Conservation (phyloP, 2,888 invertebrate species). For the Colostygia pectinataria region DNA sequence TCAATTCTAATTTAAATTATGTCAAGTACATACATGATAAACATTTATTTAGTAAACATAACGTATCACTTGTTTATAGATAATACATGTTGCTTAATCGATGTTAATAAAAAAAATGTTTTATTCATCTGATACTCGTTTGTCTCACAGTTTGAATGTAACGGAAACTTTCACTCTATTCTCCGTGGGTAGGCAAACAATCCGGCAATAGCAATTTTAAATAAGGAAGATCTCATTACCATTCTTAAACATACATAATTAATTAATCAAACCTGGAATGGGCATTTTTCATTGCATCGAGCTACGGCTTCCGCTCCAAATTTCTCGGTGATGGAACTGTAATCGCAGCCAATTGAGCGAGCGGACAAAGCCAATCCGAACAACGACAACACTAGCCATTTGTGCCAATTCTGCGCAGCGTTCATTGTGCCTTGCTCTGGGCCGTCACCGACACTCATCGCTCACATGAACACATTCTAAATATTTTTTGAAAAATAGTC, state of each 20-base stretch:
- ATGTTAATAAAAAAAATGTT: too few relatives aligned
- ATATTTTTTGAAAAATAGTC: constrained; percentile 17
- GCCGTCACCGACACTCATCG: constrained; percentile 54
- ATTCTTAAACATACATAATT: constrained; percentile 17
- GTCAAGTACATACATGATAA: constrained; percentile 10
- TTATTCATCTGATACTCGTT: too few relatives aligned
- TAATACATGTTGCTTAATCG: background rate
- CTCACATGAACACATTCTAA: constrained; percentile 50
- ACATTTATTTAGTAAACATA: constrained; percentile 12
- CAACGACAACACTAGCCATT: constrained; percentile 80
- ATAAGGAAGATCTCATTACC: constrained; percentile 19
- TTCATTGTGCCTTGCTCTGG: constrained; percentile 65
- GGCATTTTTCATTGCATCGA: constrained; percentile 79
- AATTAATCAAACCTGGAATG: constrained; percentile 71
- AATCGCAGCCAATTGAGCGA: constrained; percentile 81
- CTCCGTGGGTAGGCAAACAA: constrained; percentile 4
- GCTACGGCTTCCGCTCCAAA: constrained; percentile 81
- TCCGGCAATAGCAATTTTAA: background rate
- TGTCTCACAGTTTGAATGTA: constrained; percentile 11
- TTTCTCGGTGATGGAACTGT: constrained; percentile 80
- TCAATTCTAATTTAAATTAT: constrained; percentile 15
- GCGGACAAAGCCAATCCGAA: constrained; percentile 82
- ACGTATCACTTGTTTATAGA: constrained; percentile 2
- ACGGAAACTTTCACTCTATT: constrained; percentile 5
- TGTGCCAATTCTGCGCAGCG: constrained; percentile 78